These are phyloP conservation scores for Sapajus apella DNA, from an alignment of 2,113 vertebrate genomes.

Conservation along the genomic window DNA sequence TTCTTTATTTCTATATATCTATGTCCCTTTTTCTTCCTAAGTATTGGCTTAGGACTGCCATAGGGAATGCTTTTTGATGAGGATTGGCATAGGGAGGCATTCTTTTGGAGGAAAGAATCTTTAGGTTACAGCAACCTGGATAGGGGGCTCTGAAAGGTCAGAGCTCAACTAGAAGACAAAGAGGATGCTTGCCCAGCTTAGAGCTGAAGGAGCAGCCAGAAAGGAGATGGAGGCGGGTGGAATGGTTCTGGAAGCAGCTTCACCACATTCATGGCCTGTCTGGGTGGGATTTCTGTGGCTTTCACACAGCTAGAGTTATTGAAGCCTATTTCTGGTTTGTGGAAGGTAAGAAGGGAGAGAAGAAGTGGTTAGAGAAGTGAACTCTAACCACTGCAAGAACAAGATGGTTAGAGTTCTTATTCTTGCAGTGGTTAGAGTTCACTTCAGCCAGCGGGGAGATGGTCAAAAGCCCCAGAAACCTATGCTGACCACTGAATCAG, in stretches of 20 bases:
- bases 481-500: not conserved
- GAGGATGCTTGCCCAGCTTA: not conserved
- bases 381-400: no score
- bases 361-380: no score
- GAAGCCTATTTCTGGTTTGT: not conserved
- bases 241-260: not conserved
- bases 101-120: not conserved
- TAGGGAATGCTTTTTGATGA: not conserved
- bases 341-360: not conserved
- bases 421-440: not conserved
- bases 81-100: not conserved
- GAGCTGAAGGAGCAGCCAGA: not conserved
- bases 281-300: not conserved
- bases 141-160: not conserved
- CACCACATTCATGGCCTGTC: not conserved
- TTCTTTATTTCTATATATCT: not conserved
- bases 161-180: not conserved
- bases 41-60: not conserved
- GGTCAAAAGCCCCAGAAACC: not conserved
- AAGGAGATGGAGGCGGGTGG: not conserved
- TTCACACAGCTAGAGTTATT: not conserved
- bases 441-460: not conserved
- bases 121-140: not conserved
- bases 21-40: not conserved
- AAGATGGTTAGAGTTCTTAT: no score